These are phyloP conservation scores for Cerastis rubricosa DNA, from an alignment of 2,888 invertebrate genomes.

Conservation along the genomic window DNA sequence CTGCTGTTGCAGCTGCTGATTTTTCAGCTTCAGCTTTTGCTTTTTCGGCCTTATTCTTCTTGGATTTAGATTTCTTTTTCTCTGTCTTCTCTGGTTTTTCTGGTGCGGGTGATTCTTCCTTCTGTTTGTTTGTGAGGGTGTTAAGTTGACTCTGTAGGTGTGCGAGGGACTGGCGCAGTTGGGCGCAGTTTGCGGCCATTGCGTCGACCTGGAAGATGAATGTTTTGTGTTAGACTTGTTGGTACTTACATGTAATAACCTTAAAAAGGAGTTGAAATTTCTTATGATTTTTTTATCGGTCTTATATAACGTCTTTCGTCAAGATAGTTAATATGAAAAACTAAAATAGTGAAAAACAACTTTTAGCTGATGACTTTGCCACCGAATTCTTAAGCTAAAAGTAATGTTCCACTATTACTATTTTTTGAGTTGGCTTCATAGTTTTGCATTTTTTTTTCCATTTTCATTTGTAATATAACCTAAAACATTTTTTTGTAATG, in stretches of 20 bases:
- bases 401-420: too few relatives aligned
- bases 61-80: conserved; percentile 84
- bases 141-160: conserved; percentile 91
- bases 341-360: too few relatives aligned
- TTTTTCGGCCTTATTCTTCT: conserved; percentile 80
- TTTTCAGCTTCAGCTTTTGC: conserved; percentile 72
- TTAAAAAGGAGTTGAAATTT: neutral
- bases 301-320: too few relatives aligned
- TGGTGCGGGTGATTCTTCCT: conserved; percentile 80
- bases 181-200: conserved; percentile 91
- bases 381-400: too few relatives aligned
- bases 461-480: too few relatives aligned
- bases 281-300: neutral
- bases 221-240: neutral
- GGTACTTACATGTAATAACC: neutral
- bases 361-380: too few relatives aligned
- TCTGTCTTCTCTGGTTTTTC: conserved; percentile 75
- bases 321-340: too few relatives aligned
- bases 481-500: too few relatives aligned
- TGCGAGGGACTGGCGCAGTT: conserved; percentile 91
- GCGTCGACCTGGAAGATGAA: conserved; percentile 87
- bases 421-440: too few relatives aligned
- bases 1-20: conserved; percentile 62
- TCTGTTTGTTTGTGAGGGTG: conserved; percentile 81
- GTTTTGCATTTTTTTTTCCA: too few relatives aligned